Conservation (phyloP, 2,113 vertebrate genomes). For the Phainopepla nitens region DNA sequence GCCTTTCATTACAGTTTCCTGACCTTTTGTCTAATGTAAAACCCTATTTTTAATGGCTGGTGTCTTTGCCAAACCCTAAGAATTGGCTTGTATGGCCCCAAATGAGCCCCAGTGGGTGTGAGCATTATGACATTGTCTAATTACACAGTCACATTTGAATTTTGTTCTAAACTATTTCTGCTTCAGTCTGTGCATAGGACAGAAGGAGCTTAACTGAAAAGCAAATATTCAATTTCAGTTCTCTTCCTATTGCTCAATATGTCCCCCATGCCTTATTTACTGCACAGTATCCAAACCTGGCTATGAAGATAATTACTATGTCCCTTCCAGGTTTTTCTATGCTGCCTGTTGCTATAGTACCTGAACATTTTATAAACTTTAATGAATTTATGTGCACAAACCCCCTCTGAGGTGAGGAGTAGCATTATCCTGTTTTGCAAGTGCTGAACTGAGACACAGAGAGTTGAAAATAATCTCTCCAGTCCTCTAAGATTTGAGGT, state of each 20-base stretch:
- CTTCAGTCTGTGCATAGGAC: conserved; percentile 32
- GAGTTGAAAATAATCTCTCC: not conserved
- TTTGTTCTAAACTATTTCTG: conserved; percentile 38
- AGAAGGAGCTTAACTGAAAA: conserved; percentile 50
- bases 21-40: conserved; percentile 56
- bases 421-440: not conserved
- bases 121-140: conserved; percentile 45
- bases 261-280: conserved; percentile 57
- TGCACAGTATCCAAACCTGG: conserved; percentile 20
- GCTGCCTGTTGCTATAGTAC: conserved; percentile 39
- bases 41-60: conserved; percentile 41
- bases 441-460: not conserved
- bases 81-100: conserved; percentile 17
- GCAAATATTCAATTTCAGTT: conserved; percentile 45
- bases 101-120: conserved; percentile 10
- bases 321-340: conserved; percentile 34
- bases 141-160: conserved; percentile 36
- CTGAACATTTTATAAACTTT: conserved; percentile 46
- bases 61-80: conserved; percentile 55
- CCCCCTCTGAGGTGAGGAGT: not conserved
- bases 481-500: not conserved
- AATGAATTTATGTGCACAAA: conserved; percentile 40
- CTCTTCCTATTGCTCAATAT: conserved; percentile 40
- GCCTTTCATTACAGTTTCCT: conserved; percentile 46
- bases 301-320: conserved; percentile 38